Percentiles rank a stretch among this genome's conserved stretches.
Conservation (phyloP, 1,140 invertebrate species). For the Atta texana region DNA sequence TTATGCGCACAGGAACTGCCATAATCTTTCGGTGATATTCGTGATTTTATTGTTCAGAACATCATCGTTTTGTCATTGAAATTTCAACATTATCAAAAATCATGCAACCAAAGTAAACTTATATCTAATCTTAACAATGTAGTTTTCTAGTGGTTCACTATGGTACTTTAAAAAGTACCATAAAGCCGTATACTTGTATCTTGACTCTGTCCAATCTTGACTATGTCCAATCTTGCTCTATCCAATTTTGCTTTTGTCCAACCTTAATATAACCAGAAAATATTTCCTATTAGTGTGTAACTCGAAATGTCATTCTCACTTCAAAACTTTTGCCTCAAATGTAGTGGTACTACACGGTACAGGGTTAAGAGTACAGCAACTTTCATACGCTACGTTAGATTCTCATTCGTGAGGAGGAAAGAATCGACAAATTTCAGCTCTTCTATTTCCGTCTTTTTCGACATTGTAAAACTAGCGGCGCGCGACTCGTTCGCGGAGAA, state of each 20-base stretch:
- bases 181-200: background rate
- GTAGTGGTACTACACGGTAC: no score
- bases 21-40: background rate
- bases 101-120: background rate
- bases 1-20: background rate
- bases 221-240: no score
- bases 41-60: background rate
- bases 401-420: background rate
- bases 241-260: no score
- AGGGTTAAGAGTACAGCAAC: background rate
- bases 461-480: conserved; percentile 44
- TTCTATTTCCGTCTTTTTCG: conserved; percentile 41
- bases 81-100: conserved; percentile 1
- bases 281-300: no score
- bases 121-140: background rate
- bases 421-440: conserved; percentile 47
- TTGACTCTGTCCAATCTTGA: background rate
- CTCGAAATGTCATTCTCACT: no score
- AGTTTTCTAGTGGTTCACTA: background rate
- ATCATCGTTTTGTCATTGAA: background rate
- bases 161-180: background rate
- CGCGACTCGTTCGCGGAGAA: background rate
- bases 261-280: no score
- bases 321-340: no score
- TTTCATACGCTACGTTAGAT: conserved; percentile 33